Evolutionary conservation across 2,888 invertebrate species (phyloP).

Genomic region (Parnassius smintheus): DNA sequence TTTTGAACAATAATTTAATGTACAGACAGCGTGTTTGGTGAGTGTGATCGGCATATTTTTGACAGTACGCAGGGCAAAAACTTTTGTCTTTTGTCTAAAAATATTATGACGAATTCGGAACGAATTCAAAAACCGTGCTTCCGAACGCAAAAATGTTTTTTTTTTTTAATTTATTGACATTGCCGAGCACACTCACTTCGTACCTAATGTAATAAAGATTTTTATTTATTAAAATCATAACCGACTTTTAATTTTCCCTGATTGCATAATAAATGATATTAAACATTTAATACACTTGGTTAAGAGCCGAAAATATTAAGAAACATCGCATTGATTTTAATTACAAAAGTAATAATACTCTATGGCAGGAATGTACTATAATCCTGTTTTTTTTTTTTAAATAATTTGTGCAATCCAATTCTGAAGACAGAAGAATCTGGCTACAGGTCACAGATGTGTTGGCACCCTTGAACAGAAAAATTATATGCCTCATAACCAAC

Average conservation of each 20-base stretch:
- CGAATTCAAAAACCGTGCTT: background rate
- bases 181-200: conserved; percentile 15
- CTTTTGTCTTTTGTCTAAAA: background rate
- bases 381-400: too few species aligned
- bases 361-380: too few species aligned
- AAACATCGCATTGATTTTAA: too few species aligned
- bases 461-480: too few species aligned
- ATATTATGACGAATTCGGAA: background rate
- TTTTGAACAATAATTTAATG: conserved; percentile 75
- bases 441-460: too few species aligned
- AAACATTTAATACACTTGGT: too few species aligned
- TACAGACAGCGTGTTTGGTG: conserved; percentile 47
- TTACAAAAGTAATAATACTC: too few species aligned
- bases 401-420: too few species aligned
- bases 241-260: background rate
- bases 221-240: conserved; percentile 60
- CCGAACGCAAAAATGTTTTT: background rate
- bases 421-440: too few species aligned
- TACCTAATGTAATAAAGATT: conserved; percentile 60
- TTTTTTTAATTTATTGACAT: background rate
- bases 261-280: too few species aligned
- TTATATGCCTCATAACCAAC: too few species aligned
- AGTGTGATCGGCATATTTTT: conserved; percentile 11
- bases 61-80: background rate
- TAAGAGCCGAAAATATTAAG: too few species aligned